Evolutionary conservation across 2,113 vertebrate genomes (phyloP).

Genomic region (Psittacus erithacus): DNA sequence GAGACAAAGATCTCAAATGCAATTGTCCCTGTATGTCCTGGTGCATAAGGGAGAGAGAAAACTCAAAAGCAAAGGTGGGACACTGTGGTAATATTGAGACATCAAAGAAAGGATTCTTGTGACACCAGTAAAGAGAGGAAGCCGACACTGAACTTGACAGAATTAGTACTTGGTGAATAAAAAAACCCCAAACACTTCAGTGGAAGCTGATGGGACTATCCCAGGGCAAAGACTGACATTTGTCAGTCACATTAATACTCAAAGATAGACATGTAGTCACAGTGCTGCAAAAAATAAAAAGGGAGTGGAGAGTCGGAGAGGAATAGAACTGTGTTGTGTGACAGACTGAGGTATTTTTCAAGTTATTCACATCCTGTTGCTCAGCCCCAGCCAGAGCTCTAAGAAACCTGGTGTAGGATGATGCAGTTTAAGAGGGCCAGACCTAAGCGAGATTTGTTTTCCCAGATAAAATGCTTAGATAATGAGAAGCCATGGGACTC

Average conservation of each 20-base stretch:
- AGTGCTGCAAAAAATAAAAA: not conserved
- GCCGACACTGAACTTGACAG: not conserved
- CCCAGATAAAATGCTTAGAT: not conserved
- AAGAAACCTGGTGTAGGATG: not conserved
- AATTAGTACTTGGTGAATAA: not conserved
- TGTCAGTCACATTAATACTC: not conserved
- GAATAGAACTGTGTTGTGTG: not conserved
- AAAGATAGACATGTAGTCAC: not conserved
- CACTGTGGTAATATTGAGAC: not conserved
- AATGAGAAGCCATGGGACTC: not conserved
- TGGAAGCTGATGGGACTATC: not conserved
- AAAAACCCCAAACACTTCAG: not conserved
- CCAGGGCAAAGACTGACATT: not conserved
- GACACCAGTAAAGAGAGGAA: not conserved
- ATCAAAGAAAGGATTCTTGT: not conserved
- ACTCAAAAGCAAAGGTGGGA: not conserved
- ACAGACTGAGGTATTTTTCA: not conserved
- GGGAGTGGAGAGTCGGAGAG: accelerated
- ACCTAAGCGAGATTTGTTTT: not conserved
- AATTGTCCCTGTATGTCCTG: not conserved
- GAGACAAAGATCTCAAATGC: not conserved
- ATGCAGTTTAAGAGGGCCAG: not conserved
- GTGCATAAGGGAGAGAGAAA: not conserved
- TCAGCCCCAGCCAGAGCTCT: not conserved
- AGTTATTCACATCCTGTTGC: not conserved